Evolutionary conservation across 2,797 vertebrate species (phyloP).

Genomic region (Adelosebastes latens): DNA sequence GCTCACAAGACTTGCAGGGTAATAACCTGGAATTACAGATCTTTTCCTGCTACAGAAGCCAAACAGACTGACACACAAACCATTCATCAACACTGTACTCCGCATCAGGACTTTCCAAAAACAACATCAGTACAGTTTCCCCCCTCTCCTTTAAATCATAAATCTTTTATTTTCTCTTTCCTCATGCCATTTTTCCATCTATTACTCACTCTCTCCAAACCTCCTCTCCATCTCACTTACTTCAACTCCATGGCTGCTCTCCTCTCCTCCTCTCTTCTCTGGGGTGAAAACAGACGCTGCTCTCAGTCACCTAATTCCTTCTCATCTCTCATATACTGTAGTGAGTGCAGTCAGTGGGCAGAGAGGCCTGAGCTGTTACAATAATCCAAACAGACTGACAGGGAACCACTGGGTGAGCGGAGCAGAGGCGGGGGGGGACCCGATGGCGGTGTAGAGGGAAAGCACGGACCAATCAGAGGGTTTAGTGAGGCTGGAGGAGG

Average conservation of each 20-base stretch:
- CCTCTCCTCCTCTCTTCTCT: slow-evolving; percentile 21
- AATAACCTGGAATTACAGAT: slow-evolving; percentile 9
- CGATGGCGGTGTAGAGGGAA: slow-evolving; percentile 13
- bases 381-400: slow-evolving; percentile 77
- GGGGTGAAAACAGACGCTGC: slow-evolving; percentile 25
- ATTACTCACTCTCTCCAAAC: slow-evolving; percentile 19
- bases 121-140: background rate
- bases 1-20: background rate
- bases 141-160: background rate
- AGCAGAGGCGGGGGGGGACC: slow-evolving; percentile 5
- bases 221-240: slow-evolving; percentile 65
- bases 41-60: slow-evolving; percentile 11
- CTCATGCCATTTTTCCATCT: background rate
- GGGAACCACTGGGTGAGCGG: slow-evolving; percentile 31
- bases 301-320: slow-evolving; percentile 61
- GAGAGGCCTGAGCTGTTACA: slow-evolving; percentile 64
- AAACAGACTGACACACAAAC: background rate
- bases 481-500: slow-evolving; percentile 24
- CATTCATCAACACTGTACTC: background rate
- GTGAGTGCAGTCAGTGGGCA: slow-evolving; percentile 26
- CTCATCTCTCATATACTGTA: slow-evolving; percentile 48
- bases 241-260: slow-evolving; percentile 69
- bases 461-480: slow-evolving; percentile 62
- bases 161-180: background rate
- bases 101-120: background rate